phyloP scores from a whole-genome alignment of 53 echinoderm and acorn worm species.

The Antedon mediterranea region DNA sequence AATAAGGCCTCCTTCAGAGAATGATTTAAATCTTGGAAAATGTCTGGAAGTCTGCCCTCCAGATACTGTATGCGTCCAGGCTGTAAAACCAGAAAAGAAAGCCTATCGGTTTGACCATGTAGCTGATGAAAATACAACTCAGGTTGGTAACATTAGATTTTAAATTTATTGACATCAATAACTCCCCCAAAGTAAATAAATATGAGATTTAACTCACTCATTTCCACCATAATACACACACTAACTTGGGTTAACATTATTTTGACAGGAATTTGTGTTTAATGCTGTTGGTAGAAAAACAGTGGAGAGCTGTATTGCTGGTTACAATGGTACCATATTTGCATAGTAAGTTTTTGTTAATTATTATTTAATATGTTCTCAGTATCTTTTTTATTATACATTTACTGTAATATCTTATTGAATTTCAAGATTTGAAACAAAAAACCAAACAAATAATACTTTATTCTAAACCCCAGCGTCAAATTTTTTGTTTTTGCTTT shows the following conservation, averaged over 20 bases:
- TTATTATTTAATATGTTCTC: too few relatives aligned
- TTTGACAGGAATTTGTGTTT: conserved; percentile 74
- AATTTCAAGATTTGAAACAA: too few relatives aligned
- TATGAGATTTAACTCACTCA: too few relatives aligned
- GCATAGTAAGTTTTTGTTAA: conserved; percentile 68
- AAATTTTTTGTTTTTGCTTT: not conserved
- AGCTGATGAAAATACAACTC: conserved; percentile 68
- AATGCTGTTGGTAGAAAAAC: conserved; percentile 81
- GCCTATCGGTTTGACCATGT: conserved; percentile 92
- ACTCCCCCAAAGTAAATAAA: too few relatives aligned
- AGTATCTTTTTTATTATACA: not conserved
- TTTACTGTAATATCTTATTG: not conserved
- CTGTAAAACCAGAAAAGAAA: conserved; percentile 59
- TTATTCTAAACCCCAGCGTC: too few relatives aligned
- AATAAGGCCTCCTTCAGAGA: conserved; percentile 61
- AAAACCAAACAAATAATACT: too few relatives aligned
- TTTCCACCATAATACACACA: too few relatives aligned
- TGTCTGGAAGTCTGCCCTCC: conserved; percentile 68
- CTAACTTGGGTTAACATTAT: not conserved
- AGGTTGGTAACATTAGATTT: too few relatives aligned
- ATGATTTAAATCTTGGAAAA: conserved; percentile 40
- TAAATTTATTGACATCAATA: too few relatives aligned
- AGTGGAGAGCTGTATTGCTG: conserved; percentile 95
- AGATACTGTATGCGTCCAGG: conserved; percentile 53
- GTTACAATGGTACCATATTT: conserved; percentile 95